phyloP scores from a whole-genome alignment of 2,113 vertebrate species.

The Phainopepla nitens region DNA sequence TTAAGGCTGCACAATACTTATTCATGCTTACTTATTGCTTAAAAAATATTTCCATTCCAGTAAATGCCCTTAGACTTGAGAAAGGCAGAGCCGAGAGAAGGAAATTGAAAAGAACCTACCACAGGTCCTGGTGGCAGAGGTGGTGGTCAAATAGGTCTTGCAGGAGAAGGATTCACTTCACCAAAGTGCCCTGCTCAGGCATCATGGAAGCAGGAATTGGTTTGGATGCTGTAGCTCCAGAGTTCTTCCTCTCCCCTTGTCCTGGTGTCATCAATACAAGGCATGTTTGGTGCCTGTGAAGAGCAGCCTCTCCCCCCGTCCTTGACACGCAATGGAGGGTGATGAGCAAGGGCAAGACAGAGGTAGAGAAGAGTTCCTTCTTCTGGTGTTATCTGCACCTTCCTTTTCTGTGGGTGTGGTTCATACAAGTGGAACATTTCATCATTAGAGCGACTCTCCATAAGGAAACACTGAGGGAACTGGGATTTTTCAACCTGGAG shows the following conservation, averaged over 20 bases:
- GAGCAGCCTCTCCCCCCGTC: background rate
- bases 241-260: background rate
- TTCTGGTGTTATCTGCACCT: background rate
- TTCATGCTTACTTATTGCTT: background rate
- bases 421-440: background rate
- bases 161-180: background rate
- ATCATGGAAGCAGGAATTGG: background rate
- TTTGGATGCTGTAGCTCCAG: background rate
- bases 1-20: background rate
- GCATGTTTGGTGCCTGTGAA: background rate
- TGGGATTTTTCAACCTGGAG: background rate
- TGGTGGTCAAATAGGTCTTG: background rate
- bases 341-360: background rate
- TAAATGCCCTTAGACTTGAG: background rate
- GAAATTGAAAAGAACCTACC: background rate
- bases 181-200: background rate
- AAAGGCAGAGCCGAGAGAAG: background rate
- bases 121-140: background rate
- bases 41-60: background rate
- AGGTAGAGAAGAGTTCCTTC: background rate
- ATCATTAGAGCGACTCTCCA: background rate
- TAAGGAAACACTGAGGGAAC: background rate
- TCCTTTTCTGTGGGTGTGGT: background rate
- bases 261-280: background rate
- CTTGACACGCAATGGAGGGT: background rate